These are phyloP conservation scores for Gavia stellata DNA, from an alignment of 2,113 vertebrate species.

Conservation along the genomic window DNA sequence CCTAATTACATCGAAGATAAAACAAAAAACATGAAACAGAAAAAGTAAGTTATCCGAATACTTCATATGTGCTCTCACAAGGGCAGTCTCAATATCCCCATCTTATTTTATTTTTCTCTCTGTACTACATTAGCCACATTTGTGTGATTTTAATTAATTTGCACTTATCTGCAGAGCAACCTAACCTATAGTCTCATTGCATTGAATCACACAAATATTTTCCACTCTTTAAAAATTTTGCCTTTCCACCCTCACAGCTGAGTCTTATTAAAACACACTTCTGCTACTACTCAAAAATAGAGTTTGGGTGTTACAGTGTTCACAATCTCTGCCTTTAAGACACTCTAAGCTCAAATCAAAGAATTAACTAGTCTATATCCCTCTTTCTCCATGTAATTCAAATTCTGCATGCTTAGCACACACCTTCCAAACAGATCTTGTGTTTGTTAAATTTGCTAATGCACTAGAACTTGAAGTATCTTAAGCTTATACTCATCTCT, in stretches of 20 bases:
- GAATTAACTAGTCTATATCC: neutral
- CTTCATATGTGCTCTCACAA: slow-evolving; percentile 46
- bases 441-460: neutral
- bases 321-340: neutral
- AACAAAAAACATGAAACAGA: slow-evolving; percentile 72
- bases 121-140: neutral
- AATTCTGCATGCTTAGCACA: neutral
- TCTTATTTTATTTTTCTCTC: neutral
- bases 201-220: neutral
- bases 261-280: neutral
- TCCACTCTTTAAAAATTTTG: neutral
- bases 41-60: slow-evolving; percentile 63
- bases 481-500: neutral
- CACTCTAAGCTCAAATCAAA: neutral
- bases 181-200: neutral
- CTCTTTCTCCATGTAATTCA: neutral
- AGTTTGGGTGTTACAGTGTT: neutral
- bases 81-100: slow-evolving; percentile 14
- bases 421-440: neutral
- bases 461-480: neutral
- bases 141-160: neutral
- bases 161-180: neutral
- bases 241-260: neutral
- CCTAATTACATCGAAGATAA: slow-evolving; percentile 69
- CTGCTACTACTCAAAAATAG: neutral